Base-by-base conservation (phyloP, 2,797 vertebrate genomes). In the Sternotherus odoratus region DNA sequence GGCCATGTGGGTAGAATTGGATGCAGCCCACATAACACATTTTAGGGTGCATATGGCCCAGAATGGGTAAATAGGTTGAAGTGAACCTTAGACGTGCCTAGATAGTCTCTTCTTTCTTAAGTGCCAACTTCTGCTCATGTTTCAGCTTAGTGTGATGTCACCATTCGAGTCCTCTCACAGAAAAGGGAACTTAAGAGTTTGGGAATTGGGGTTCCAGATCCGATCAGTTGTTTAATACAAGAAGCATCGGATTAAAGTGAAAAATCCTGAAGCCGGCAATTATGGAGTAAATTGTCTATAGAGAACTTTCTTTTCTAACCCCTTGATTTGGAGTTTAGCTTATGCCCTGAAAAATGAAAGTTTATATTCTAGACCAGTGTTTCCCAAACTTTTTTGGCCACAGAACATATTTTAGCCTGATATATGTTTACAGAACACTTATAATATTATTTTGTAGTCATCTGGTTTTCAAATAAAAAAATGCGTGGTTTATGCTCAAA, bases 281-380 rank as follows among this genome's bases (percentile, higher is more conserved):
- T 69, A 36, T 69, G n/a, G 63, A 36, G 10, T 69, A 69, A 69
- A 69, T 36, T 36, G 28, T 12, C n/a, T n/a, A 36, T 11, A 69
- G 9, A 69, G 19, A 69, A n/a, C n/a, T 69, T 69, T 69, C 8
- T 33, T 69, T 69, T 69, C 63, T 69, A 69, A 10, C 28, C 19
- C 19, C 63, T n/a, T 4, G 8, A n/a, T 66, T 36, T 66, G 17
- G 63, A 66, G 63, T 36, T 66, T 36, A 17, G 15, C 5, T 74
- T 74, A 46, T 74, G 26, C 39, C 24, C 69, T 74, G 39, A 74
- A 46, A 74, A 74, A 6, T n/a, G 21, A 69, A 23, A 10, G 23
- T 77, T 2, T 0, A 77, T 63, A 36, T 3, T 75, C 79, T 17
- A 50, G 1, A n/a, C n/a, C n/a, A n/a, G n/a, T n/a, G n/a, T n/a